A percentile compares a stretch with the other conserved stretches of the same genome.
Evolutionary conservation across 2,797 vertebrate genomes (phyloP).

Genomic region (Tangara arthus): DNA sequence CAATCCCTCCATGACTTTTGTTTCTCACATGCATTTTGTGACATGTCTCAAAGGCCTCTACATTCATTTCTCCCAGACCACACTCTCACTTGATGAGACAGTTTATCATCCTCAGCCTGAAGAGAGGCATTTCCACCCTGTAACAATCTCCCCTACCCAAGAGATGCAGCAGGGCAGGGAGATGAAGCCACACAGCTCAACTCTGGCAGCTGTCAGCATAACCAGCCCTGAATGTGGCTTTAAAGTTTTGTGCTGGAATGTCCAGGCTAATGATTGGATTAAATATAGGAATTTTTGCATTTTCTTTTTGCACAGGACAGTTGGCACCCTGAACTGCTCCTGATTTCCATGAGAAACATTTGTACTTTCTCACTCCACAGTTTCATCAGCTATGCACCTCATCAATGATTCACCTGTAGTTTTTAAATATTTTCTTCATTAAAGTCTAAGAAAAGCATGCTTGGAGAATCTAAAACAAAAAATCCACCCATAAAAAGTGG

Average conservation of each 20-base stretch:
- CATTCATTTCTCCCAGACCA: background rate
- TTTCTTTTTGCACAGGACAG: background rate
- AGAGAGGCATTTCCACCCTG: background rate
- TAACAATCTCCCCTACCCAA: background rate
- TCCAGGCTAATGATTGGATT: background rate
- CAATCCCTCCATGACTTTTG: background rate
- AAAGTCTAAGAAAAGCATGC: background rate
- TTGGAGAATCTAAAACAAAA: background rate
- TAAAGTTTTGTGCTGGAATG: background rate
- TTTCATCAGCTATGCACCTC: background rate
- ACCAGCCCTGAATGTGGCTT: accelerated
- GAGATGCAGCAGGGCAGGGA: background rate
- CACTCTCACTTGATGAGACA: background rate
- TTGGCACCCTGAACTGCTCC: background rate
- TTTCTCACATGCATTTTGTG: background rate
- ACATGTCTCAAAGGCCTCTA: background rate
- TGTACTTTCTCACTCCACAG: background rate
- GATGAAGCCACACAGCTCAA: background rate
- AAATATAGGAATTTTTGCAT: background rate
- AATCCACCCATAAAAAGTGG: accelerated
- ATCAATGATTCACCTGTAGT: background rate
- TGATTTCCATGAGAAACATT: background rate
- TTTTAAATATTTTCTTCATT: background rate
- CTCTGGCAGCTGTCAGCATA: background rate
- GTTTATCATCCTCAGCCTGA: background rate